Evolutionary conservation across 2,113 vertebrate genomes (phyloP).

Genomic region (Ranitomeya variabilis): DNA sequence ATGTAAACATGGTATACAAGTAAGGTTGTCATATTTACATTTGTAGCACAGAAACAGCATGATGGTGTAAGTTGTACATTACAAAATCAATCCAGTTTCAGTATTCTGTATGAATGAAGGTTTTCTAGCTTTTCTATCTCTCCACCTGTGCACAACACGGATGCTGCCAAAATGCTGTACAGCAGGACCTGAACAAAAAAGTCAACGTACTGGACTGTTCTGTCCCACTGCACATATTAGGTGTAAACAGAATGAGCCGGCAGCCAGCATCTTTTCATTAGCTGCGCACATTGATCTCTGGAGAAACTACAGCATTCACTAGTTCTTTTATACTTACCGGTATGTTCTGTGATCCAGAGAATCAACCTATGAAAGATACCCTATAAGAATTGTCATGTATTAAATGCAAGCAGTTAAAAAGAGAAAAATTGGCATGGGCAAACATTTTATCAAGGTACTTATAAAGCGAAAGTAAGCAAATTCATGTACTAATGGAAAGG

Average conservation of each 20-base stretch:
- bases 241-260: conserved; percentile 27
- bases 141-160: conserved; percentile 36
- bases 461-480: no score
- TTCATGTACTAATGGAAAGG: no score
- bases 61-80: neutral
- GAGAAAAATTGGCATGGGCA: neutral
- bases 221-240: conserved; percentile 47
- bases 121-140: conserved; percentile 24
- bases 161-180: conserved; percentile 33
- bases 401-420: neutral
- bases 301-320: conserved; percentile 13
- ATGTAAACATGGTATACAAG: no score
- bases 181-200: conserved; percentile 34
- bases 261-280: conserved; percentile 43
- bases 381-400: neutral
- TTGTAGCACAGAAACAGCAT: neutral
- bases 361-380: neutral
- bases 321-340: conserved; percentile 15
- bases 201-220: conserved; percentile 29
- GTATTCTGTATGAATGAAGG: neutral
- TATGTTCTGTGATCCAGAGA: neutral
- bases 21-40: no score
- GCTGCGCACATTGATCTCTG: conserved; percentile 12
- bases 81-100: conserved; percentile 14
- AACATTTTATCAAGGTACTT: no score